These are phyloP conservation scores for Erpetoichthys calabaricus DNA, from an alignment of 2,797 vertebrate species.

Conservation along the genomic window DNA sequence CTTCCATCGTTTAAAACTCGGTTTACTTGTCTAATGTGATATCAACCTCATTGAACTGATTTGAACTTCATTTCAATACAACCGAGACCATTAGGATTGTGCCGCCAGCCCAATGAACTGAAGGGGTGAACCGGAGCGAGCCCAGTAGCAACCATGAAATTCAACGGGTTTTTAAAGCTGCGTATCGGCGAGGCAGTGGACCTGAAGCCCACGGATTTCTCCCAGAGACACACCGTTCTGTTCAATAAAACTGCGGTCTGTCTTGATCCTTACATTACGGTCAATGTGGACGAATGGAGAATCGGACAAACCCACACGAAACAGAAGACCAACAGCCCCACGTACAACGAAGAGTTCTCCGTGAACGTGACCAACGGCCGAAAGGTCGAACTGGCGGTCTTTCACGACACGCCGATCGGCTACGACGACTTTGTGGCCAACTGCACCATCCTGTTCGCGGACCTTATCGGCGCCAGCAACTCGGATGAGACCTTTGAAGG, in stretches of 20 bases:
- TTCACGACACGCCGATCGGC: conserved; percentile 85
- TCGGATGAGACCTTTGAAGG: conserved; percentile 70
- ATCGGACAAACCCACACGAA: conserved; percentile 85
- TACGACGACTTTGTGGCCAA: conserved; percentile 97
- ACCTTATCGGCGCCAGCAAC: conserved; percentile 63
- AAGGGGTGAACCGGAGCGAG: too few relatives aligned
- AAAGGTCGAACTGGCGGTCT: conserved; percentile 79
- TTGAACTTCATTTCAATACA: too few relatives aligned
- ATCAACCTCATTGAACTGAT: too few relatives aligned
- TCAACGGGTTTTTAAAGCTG: conserved; percentile 79
- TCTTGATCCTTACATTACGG: conserved; percentile 82
- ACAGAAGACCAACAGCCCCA: conserved; percentile 84
- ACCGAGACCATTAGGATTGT: too few relatives aligned
- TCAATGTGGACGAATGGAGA: conserved; percentile 85
- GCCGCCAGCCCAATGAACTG: too few relatives aligned
- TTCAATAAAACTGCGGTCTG: conserved; percentile 66
- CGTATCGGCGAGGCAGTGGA: conserved; percentile 85
- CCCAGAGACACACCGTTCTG: conserved; percentile 69
- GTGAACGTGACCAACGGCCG: conserved; percentile 62
- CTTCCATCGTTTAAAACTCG: too few relatives aligned
- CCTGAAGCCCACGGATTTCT: conserved; percentile 79
- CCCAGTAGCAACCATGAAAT: conserved; percentile 55
- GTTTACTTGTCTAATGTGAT: too few relatives aligned
- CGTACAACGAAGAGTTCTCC: conserved; percentile 89
- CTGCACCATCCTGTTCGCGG: conserved; percentile 76